Evolutionary conservation across 2,113 vertebrate species (phyloP).

Genomic region (Thamnophis sirtalis): DNA sequence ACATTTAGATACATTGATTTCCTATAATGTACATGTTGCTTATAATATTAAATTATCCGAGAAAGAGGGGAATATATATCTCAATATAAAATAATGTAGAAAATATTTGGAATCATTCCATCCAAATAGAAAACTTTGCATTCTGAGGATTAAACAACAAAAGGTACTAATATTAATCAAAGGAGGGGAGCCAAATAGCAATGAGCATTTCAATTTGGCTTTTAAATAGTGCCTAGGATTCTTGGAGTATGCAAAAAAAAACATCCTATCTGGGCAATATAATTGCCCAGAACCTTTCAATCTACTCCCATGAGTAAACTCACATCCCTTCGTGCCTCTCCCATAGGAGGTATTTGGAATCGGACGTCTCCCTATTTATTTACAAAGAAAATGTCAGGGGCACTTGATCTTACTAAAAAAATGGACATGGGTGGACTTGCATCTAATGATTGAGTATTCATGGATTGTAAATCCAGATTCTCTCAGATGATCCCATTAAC

Average conservation of each 20-base stretch:
- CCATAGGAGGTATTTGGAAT: not conserved
- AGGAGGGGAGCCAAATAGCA: not conserved
- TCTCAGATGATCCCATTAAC: not conserved
- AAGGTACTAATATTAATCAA: slow-evolving; percentile 23
- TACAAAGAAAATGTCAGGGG: not conserved
- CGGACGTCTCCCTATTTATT: not conserved
- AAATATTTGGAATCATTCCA: slow-evolving; percentile 45
- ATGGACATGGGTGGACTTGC: not conserved
- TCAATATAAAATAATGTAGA: slow-evolving; percentile 38
- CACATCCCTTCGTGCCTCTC: not conserved
- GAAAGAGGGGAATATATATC: slow-evolving; percentile 27
- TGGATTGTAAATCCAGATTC: not conserved
- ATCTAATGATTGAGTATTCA: not conserved
- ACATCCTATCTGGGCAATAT: not conserved
- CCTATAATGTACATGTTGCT: slow-evolving; percentile 12
- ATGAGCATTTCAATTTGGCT: not conserved
- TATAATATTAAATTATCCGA: slow-evolving; percentile 24
- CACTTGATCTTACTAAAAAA: not conserved
- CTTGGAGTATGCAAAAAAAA: not conserved
- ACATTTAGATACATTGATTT: fast-evolving
- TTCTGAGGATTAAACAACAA: not conserved
- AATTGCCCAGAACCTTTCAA: not conserved
- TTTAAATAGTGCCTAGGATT: not conserved
- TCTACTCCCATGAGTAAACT: not conserved
- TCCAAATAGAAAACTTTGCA: slow-evolving; percentile 25